These are phyloP conservation scores for Escarpia spicata DNA, from an alignment of 2,888 invertebrate species.

Conservation along the genomic window DNA sequence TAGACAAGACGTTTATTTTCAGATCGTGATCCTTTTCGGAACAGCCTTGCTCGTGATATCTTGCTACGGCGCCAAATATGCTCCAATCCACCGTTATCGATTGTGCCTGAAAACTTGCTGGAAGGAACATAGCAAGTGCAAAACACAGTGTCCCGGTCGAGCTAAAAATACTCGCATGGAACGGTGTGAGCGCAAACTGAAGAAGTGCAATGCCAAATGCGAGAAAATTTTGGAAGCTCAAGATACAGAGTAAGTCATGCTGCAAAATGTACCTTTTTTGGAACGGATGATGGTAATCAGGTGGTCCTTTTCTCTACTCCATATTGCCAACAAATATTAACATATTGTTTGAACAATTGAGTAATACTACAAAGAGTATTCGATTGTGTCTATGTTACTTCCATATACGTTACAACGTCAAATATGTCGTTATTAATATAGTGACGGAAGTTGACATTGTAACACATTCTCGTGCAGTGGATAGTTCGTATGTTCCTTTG, in stretches of 20 bases:
- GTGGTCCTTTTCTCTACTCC: no score
- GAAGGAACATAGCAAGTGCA: not conserved
- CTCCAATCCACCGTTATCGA: not conserved
- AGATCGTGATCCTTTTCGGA: not conserved
- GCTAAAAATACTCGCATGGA: not conserved
- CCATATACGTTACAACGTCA: no score
- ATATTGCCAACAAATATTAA: no score
- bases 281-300: no score
- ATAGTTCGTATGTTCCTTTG: no score
- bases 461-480: no score
- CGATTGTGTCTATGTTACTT: no score
- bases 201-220: conserved; percentile 4
- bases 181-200: not conserved
- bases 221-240: not conserved
- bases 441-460: no score
- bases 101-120: not conserved
- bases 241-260: not conserved
- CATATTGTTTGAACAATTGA: no score
- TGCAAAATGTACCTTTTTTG: not conserved
- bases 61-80: not conserved
- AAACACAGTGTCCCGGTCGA: not conserved
- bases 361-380: no score
- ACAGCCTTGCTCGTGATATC: not conserved
- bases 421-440: not conserved
- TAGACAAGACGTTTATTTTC: not conserved